These are phyloP conservation scores for Anguilla anguilla DNA, from an alignment of 2,797 vertebrate species.

Conservation along the genomic window DNA sequence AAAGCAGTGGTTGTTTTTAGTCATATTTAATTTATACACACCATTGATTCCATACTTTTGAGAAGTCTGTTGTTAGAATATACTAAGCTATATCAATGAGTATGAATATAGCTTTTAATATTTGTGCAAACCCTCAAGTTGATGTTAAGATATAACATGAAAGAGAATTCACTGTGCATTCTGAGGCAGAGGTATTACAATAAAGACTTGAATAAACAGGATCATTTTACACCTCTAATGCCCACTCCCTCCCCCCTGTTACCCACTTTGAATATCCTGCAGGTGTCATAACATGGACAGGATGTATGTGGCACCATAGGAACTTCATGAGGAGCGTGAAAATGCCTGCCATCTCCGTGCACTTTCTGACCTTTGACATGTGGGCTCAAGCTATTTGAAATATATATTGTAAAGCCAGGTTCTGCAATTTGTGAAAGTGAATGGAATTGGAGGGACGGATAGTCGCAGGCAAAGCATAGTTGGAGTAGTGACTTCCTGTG, in stretches of 20 bases:
- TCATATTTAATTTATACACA: too few relatives aligned
- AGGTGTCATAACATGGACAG: constrained; percentile 10
- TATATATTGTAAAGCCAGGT: not conserved
- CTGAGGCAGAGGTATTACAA: not conserved
- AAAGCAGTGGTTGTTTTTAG: too few relatives aligned
- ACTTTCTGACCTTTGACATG: not conserved
- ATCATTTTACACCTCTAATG: constrained; percentile 1
- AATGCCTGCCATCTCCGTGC: constrained; percentile 1
- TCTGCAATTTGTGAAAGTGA: not conserved
- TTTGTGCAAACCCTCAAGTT: not conserved
- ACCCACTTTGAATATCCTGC: constrained; percentile 6
- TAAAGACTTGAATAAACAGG: constrained; percentile 2
- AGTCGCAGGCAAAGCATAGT: not conserved
- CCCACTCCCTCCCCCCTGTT: not conserved
- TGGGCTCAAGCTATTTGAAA: not conserved
- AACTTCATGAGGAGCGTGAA: constrained; percentile 6
- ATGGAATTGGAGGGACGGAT: not conserved
- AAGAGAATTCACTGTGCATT: not conserved
- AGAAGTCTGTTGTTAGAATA: too few relatives aligned
- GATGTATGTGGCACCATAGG: not conserved
- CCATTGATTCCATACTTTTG: too few relatives aligned
- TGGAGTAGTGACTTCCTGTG: not conserved
- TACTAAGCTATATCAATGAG: not conserved
- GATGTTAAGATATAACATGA: not conserved
- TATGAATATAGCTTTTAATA: not conserved